A percentile compares a stretch with the other conserved stretches of the same genome.
Conservation (phyloP, 2,113 vertebrate species). For the Orientallactaga bullata region DNA sequence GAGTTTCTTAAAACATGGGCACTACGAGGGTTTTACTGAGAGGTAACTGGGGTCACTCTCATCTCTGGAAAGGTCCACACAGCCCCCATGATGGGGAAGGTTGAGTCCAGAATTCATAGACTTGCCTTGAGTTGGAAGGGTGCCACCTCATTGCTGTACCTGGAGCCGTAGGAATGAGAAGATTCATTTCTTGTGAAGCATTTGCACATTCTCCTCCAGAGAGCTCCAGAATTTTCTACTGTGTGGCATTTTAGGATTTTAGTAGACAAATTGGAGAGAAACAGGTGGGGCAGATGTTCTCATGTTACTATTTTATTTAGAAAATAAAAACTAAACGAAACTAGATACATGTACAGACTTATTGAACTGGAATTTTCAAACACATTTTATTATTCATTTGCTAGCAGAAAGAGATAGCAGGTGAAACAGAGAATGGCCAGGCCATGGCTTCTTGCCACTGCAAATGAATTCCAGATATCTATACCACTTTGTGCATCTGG, state of each 20-base stretch:
- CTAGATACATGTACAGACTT: neutral
- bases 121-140: neutral
- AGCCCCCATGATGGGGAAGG: neutral
- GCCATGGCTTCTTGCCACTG: no score
- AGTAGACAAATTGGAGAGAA: neutral
- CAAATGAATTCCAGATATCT: no score
- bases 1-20: neutral
- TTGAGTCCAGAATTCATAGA: neutral
- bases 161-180: neutral
- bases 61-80: neutral
- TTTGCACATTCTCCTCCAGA: neutral
- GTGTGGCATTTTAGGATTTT: neutral
- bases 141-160: neutral
- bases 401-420: no score
- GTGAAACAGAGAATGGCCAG: no score
- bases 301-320: neutral
- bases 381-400: no score
- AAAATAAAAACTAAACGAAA: neutral
- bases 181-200: neutral
- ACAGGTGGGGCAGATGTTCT: neutral
- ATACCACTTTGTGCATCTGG: no score
- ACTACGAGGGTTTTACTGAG: neutral
- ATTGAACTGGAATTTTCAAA: neutral
- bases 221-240: neutral
- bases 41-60: neutral